Evolutionary conservation across 2,113 vertebrate species (phyloP).

Genomic region (Jaculus jaculus): DNA sequence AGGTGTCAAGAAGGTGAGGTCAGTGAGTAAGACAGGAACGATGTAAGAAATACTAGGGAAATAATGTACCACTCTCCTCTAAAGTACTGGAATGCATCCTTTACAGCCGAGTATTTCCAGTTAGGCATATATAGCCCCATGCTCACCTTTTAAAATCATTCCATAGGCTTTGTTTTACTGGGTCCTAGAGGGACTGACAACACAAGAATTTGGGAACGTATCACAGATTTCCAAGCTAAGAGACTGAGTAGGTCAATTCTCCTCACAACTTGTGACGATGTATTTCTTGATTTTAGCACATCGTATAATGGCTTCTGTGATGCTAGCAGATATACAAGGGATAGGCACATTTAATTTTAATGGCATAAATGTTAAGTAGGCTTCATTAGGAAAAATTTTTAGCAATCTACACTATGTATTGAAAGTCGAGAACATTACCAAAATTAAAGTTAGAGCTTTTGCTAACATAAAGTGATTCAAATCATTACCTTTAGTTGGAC

Average conservation of each 20-base stretch:
- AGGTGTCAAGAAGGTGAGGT: background rate
- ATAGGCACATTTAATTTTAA: background rate
- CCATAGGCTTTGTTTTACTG: background rate
- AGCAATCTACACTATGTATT: background rate
- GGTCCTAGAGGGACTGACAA: background rate
- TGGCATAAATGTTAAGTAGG: slow-evolving; percentile 15
- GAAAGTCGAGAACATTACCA: background rate
- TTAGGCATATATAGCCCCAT: background rate
- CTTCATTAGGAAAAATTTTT: background rate
- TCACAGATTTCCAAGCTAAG: background rate
- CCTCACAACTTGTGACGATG: background rate
- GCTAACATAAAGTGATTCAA: slow-evolving; percentile 21
- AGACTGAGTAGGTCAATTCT: background rate
- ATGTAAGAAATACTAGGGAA: rapidly evolving
- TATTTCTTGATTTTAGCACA: slow-evolving; percentile 18
- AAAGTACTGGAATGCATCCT: rapidly evolving
- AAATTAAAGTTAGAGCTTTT: background rate
- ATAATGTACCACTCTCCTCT: rapidly evolving
- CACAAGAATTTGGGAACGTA: background rate
- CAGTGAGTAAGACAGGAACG: background rate
- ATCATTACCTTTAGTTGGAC: slow-evolving; percentile 36
- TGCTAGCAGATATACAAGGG: background rate
- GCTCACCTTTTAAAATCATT: background rate
- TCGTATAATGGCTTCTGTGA: background rate
- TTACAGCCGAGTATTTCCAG: rapidly evolving